phyloP scores from a whole-genome alignment of 2,797 vertebrate genomes.

The Nyctibius grandis region DNA sequence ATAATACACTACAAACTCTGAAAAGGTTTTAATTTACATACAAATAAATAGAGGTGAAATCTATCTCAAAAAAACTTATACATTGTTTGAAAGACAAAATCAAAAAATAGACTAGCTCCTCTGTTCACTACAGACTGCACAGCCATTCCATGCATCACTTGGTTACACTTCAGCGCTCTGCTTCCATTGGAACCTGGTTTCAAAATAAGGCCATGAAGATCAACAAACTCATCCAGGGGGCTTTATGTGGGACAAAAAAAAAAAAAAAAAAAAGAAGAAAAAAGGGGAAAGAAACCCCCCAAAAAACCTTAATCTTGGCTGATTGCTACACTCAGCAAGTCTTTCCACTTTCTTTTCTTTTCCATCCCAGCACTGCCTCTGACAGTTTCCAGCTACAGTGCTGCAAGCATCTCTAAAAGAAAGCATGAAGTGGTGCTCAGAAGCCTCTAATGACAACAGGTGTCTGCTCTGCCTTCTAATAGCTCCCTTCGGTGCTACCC shows the following conservation, averaged over 20 bases:
- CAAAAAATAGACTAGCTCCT: not conserved
- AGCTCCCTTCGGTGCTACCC: no score
- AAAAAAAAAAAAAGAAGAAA: not conserved
- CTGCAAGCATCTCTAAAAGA: not conserved
- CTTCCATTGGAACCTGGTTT: not conserved
- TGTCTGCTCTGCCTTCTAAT: no score
- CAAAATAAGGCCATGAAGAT: rapidly evolving
- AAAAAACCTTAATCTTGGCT: rapidly evolving
- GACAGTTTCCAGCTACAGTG: rapidly evolving
- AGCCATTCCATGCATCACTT: not conserved
- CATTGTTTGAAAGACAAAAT: not conserved
- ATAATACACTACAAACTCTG: not conserved
- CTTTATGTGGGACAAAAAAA: rapidly evolving
- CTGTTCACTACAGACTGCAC: not conserved
- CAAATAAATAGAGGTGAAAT: not conserved
- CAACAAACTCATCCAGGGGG: rapidly evolving
- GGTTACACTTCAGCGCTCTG: no score
- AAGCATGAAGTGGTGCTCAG: not conserved
- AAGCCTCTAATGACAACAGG: rapidly evolving
- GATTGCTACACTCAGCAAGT: rapidly evolving
- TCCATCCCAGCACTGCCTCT: rapidly evolving
- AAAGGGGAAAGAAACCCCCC: rapidly evolving
- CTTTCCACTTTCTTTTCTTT: not conserved
- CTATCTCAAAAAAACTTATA: no score
- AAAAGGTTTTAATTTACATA: not conserved